Evolutionary conservation across 2,113 vertebrate species (phyloP).

Genomic region (Numida meleagris): DNA sequence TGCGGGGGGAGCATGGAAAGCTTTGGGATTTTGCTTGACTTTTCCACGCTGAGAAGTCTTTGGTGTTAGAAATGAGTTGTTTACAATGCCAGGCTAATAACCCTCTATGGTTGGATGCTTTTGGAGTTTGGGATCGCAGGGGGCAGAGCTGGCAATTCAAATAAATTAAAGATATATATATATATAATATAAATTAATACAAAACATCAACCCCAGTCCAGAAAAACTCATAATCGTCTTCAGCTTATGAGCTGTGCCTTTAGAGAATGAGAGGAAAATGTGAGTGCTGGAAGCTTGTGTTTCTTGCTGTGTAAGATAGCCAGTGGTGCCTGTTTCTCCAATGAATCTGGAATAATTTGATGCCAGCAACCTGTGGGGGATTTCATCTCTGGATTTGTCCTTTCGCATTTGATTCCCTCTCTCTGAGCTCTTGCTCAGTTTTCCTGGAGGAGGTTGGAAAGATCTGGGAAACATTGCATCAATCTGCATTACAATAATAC

Average conservation of each 20-base stretch:
- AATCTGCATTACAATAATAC: constrained; percentile 1
- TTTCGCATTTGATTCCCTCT: background rate
- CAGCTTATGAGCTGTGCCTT: constrained; percentile 17
- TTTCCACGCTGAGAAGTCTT: background rate
- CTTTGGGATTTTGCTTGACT: background rate
- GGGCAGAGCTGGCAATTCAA: background rate
- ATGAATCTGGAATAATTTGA: constrained; percentile 29
- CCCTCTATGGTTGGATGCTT: background rate
- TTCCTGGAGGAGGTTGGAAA: constrained; percentile 6
- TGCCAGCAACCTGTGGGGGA: background rate
- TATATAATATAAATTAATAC: background rate
- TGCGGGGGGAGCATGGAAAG: background rate
- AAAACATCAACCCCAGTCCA: background rate
- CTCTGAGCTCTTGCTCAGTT: background rate
- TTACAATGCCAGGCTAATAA: background rate
- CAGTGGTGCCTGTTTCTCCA: constrained; percentile 49
- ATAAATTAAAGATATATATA: background rate
- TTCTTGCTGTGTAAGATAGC: constrained; percentile 40
- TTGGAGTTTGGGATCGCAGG: background rate
- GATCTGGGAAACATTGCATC: constrained; percentile 27
- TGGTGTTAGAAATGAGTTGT: background rate
- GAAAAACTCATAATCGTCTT: background rate
- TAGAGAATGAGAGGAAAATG: constrained; percentile 22
- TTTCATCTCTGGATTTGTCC: constrained; percentile 35
- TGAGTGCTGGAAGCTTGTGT: constrained; percentile 20